Percentiles rank a stretch among this genome's conserved stretches.
These are phyloP conservation scores for Schrankia costaestrigalis DNA, from an alignment of 2,888 invertebrate genomes.

Conservation along the genomic window DNA sequence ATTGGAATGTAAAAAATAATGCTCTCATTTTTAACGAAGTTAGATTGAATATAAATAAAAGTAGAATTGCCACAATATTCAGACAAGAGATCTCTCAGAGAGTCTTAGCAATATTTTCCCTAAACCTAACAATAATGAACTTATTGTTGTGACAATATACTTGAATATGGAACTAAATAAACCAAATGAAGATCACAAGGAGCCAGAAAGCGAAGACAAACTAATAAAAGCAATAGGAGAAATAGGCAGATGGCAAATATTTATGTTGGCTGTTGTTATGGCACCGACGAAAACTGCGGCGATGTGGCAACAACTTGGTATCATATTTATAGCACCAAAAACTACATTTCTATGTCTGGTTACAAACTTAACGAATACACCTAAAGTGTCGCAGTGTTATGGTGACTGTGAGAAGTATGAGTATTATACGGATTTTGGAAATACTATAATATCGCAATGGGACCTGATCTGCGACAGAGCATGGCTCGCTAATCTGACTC, in stretches of 20 bases:
- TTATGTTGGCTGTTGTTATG: slow-evolving; percentile 79
- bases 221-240: slow-evolving; percentile 42
- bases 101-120: too few relatives aligned
- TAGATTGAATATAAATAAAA: too few relatives aligned
- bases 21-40: too few relatives aligned
- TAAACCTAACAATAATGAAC: too few relatives aligned
- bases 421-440: slow-evolving; percentile 82
- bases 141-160: neutral
- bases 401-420: slow-evolving; percentile 72
- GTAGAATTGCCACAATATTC: too few relatives aligned
- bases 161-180: slow-evolving; percentile 4
- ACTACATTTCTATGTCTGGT: slow-evolving; percentile 68
- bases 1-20: too few relatives aligned
- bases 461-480: slow-evolving; percentile 82
- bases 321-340: slow-evolving; percentile 85
- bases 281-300: slow-evolving; percentile 84
- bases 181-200: slow-evolving; percentile 1
- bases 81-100: too few relatives aligned
- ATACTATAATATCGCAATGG: slow-evolving; percentile 86
- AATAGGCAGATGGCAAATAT: slow-evolving; percentile 83
- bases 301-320: slow-evolving; percentile 85
- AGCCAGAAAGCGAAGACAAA: slow-evolving; percentile 37
- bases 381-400: slow-evolving; percentile 66
- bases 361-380: slow-evolving; percentile 37
- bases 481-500: slow-evolving; percentile 83